Percentiles rank a stretch among this genome's conserved stretches.
Conservation (phyloP, 2,888 invertebrate genomes). For the Mantis religiosa region DNA sequence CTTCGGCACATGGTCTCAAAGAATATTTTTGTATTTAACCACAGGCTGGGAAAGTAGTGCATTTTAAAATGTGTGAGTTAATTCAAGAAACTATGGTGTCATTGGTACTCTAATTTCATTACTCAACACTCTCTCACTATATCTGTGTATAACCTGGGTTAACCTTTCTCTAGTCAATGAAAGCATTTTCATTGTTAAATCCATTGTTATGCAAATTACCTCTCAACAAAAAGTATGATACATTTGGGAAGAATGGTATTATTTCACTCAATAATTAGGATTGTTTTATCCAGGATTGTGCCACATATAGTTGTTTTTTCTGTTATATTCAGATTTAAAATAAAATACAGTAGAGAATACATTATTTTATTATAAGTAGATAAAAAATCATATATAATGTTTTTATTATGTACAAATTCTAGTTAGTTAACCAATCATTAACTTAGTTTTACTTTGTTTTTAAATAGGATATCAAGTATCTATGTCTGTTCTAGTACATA, state of each 20-base stretch:
- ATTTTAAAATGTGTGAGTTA: background rate
- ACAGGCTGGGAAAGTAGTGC: conserved; percentile 12
- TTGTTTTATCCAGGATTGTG: conserved; percentile 19
- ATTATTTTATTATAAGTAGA: conserved; percentile 22
- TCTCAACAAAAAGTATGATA: background rate
- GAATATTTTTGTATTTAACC: background rate
- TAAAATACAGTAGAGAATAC: conserved; percentile 14
- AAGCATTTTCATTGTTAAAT: conserved; percentile 29
- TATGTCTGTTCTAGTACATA: conserved; percentile 19
- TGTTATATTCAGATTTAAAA: conserved; percentile 8
- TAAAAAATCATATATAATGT: conserved; percentile 23
- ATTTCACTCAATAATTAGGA: background rate
- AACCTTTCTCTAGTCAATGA: conserved; percentile 30
- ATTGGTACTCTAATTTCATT: background rate
- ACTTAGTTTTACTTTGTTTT: conserved; percentile 22
- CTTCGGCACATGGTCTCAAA: background rate
- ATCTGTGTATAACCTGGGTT: background rate
- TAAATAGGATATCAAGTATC: conserved; percentile 14
- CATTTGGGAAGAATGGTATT: conserved; percentile 11
- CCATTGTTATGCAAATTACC: conserved; percentile 13
- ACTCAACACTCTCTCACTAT: background rate
- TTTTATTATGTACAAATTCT: conserved; percentile 27
- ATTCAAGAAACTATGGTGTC: background rate
- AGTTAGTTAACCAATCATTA: conserved; percentile 27
- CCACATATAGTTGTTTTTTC: conserved; percentile 22